These are phyloP conservation scores for Gasterosteus nipponicus DNA, from an alignment of 2,113 vertebrate species.

Conservation along the genomic window DNA sequence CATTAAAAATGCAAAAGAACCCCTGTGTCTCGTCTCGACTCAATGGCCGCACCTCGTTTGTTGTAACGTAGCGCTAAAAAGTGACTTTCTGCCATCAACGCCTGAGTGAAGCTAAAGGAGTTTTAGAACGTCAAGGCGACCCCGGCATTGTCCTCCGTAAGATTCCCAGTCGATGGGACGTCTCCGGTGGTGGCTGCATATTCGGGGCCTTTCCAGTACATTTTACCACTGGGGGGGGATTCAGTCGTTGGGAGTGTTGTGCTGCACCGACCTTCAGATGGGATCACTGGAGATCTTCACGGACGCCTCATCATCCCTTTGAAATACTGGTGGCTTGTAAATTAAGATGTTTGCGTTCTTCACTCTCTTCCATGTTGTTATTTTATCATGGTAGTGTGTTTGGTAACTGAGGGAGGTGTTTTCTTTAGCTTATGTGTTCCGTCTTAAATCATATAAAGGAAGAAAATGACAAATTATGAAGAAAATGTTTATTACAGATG, in stretches of 20 bases:
- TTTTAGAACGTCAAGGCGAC: neutral
- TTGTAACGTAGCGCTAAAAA: no score
- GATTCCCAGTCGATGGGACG: neutral
- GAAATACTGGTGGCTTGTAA: neutral
- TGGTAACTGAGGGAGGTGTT: neutral
- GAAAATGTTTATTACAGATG: no score
- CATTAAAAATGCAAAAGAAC: neutral
- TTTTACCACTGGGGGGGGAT: neutral
- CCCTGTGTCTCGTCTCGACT: neutral
- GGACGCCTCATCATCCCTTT: neutral
- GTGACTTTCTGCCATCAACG: no score
- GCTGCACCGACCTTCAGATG: neutral
- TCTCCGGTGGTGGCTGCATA: neutral
- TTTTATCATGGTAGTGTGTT: neutral
- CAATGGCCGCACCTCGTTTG: neutral
- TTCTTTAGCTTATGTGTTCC: neutral
- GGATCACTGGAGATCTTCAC: neutral
- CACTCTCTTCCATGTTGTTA: neutral
- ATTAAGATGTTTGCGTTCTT: neutral
- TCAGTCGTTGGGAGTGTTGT: neutral
- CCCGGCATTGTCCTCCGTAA: neutral
- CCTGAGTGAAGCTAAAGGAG: no score
- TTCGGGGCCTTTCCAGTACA: constrained; percentile 3
- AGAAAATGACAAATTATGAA: no score
- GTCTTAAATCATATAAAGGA: neutral